Base-by-base conservation (phyloP, 2,797 vertebrate genomes). In the Dryobates pubescens region DNA sequence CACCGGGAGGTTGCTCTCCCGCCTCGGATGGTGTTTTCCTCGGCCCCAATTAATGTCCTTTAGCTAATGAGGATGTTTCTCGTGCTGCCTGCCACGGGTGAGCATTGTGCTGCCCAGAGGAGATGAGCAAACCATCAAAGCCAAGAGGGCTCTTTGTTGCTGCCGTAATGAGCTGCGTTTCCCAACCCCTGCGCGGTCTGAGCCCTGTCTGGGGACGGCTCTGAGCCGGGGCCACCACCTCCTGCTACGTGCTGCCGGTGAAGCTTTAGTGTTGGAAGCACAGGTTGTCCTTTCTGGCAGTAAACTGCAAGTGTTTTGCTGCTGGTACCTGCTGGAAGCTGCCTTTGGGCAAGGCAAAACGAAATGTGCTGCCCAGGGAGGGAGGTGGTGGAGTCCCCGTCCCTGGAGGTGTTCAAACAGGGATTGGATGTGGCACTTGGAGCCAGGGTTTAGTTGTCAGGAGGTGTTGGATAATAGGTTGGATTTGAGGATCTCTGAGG, bases 1-100 rank as follows among this genome's bases (percentile, higher is more conserved):
- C 10, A 3, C 34, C 2, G 0, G 13, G 43, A 70, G 29, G 29
- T 32, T 86, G 22, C 54, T 86, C 45, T 32, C 1, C 30, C 13
- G 14, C 67, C 32, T 27, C 54, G 38, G 47, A 34, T 56, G 87
- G 91, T 62, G 83, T 92, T 80, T 26, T 29, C 15, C 43, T 53
- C 2, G 0, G 38, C 96, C 90, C 94, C 89, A 93, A 90, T 94
- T 86, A 90, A 94, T 45, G 63, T 84, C 86, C 64, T 63, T 29
- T 41, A 84, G 64, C 86, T 96, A 94, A 96, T 85, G 84, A 96
- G 84, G 95, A 45, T 4, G 13, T 91, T 91, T 93, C 82, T 79
- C 43, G 17, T 18, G 68, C 73, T 95, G 86, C 45, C 89, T 92
- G 93, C 94, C 22, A 23, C 10, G 47, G 47, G 9, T 22, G 12